Evolutionary conservation across 1,140 invertebrate species (phyloP).

Genomic region (Drosophila asahinai): DNA sequence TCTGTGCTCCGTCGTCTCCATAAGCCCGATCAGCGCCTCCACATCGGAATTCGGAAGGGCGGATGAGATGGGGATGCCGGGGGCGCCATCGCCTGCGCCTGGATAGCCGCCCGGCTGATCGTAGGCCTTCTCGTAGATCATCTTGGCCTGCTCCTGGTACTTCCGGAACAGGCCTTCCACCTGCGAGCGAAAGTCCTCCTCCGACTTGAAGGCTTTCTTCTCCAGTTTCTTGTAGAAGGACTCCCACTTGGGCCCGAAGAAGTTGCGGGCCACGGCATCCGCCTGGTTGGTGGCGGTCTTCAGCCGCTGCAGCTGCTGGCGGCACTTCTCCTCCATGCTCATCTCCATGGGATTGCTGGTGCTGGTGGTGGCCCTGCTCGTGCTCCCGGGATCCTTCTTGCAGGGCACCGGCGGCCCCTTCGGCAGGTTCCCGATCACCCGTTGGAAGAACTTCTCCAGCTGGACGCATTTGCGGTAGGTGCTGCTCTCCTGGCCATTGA

Average conservation of each 20-base stretch:
- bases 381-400: conserved; percentile 47
- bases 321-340: conserved; percentile 32
- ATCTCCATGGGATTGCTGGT: background rate
- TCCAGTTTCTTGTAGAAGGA: conserved; percentile 45
- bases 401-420: conserved; percentile 43
- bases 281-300: conserved; percentile 28
- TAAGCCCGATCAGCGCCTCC: conserved; percentile 1
- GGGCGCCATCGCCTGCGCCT: background rate
- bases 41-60: background rate
- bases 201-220: conserved; percentile 29
- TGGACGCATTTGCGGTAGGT: conserved; percentile 43
- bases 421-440: conserved; percentile 34
- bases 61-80: too few relatives aligned
- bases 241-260: conserved; percentile 47
- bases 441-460: conserved; percentile 56
- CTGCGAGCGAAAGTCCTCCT: conserved; percentile 51
- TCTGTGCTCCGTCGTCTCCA: background rate
- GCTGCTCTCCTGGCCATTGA: conserved; percentile 18
- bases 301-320: conserved; percentile 33
- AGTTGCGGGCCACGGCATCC: conserved; percentile 41
- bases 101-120: background rate
- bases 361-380: background rate
- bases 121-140: conserved; percentile 32
- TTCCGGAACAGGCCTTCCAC: conserved; percentile 45
- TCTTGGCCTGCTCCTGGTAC: conserved; percentile 37